Percentiles rank a stretch among this genome's conserved stretches.
phyloP scores from a whole-genome alignment of 2,888 invertebrate genomes.

The Acleris emargana region DNA sequence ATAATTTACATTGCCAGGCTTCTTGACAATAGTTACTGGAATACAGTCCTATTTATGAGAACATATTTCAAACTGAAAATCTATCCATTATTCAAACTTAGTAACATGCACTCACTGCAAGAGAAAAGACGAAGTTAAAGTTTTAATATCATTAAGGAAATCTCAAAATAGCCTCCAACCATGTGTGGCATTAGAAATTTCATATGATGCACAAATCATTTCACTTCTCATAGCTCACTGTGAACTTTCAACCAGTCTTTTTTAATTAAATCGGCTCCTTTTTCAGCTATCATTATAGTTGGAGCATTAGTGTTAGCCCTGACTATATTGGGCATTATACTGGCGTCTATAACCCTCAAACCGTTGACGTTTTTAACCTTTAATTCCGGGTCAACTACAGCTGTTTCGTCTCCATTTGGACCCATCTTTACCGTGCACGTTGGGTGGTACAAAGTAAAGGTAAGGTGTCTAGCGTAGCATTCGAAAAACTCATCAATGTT shows the following conservation, averaged over 20 bases:
- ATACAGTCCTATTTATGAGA: too few species aligned
- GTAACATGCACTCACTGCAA: too few species aligned
- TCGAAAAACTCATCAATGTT: constrained; percentile 54
- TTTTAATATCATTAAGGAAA: too few species aligned
- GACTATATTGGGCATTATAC: constrained; percentile 86
- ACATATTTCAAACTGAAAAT: too few species aligned
- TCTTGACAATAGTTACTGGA: too few species aligned
- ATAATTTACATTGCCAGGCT: too few species aligned
- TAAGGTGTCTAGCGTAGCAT: constrained; percentile 57
- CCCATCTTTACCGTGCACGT: constrained; percentile 87
- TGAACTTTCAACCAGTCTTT: constrained; percentile 72
- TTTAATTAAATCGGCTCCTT: constrained; percentile 86
- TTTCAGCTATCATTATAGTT: constrained; percentile 86
- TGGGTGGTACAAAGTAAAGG: constrained; percentile 87
- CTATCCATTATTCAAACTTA: too few species aligned
- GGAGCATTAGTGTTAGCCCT: constrained; percentile 86
- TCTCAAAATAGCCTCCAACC: too few species aligned
- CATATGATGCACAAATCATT: not conserved
- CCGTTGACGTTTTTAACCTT: constrained; percentile 78
- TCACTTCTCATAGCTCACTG: constrained; percentile 51
- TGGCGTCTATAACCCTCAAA: constrained; percentile 86
- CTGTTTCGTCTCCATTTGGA: constrained; percentile 60
- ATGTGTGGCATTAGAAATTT: too few species aligned
- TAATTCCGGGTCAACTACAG: constrained; percentile 84
- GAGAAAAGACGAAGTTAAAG: too few species aligned